Evolutionary conservation across 2,113 vertebrate species (phyloP).

Genomic region (Halichoerus grypus): DNA sequence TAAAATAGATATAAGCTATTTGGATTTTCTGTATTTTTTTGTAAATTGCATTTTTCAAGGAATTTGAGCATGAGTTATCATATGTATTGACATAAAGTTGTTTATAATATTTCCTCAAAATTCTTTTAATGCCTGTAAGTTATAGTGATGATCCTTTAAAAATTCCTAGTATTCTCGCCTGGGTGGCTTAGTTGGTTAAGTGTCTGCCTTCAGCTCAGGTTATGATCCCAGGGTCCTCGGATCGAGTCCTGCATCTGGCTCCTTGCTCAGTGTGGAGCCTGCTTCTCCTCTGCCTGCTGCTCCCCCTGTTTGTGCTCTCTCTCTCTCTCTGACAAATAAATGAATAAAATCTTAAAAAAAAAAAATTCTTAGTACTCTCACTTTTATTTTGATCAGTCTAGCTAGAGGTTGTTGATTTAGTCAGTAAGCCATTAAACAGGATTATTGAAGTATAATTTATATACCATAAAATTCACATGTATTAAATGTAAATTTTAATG

Average conservation of each 20-base stretch:
- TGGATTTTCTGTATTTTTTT: neutral
- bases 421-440: neutral
- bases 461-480: neutral
- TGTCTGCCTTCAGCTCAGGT: no score
- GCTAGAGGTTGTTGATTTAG: neutral
- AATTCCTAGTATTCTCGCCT: neutral
- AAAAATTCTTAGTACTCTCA: neutral
- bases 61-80: neutral
- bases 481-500: neutral
- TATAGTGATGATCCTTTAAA: constrained; percentile 4
- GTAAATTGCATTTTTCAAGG: neutral
- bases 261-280: no score
- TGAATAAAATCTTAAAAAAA: no score
- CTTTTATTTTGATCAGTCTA: neutral
- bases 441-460: constrained; percentile 21
- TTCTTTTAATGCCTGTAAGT: neutral
- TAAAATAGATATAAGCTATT: neutral
- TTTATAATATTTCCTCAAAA: neutral
- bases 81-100: neutral
- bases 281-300: no score
- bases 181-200: no score
- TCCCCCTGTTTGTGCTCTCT: no score
- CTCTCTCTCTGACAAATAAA: no score
- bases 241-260: no score
- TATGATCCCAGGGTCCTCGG: no score